These are phyloP conservation scores for Nannospalax galili DNA, from an alignment of 2,113 vertebrate genomes.

Conservation along the genomic window DNA sequence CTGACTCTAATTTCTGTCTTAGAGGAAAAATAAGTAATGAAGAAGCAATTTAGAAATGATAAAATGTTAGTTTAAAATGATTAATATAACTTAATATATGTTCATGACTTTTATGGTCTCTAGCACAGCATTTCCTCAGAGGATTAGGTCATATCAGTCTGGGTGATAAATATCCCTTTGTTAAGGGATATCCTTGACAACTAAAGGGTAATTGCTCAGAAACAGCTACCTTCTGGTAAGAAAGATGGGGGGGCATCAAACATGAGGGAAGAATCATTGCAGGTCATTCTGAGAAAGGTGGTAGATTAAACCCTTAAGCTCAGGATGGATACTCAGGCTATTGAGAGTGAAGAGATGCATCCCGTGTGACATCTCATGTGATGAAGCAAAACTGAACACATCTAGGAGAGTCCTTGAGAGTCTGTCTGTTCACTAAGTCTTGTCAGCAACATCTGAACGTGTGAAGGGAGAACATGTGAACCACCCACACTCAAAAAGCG, in stretches of 20 bases:
- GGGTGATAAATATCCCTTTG: not conserved
- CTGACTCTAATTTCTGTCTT: not conserved
- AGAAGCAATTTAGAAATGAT: not conserved
- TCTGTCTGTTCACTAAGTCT: not conserved
- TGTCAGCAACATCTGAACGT: constrained; percentile 14
- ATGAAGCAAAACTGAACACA: not conserved
- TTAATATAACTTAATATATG: not conserved
- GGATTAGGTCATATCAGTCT: not conserved
- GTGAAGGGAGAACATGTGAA: not conserved
- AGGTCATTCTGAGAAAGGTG: not conserved
- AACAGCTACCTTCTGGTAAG: constrained; percentile 15
- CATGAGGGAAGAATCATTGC: not conserved
- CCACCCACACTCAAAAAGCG: not conserved
- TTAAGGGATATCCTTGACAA: constrained; percentile 4
- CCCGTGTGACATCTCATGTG: not conserved
- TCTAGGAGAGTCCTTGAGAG: not conserved
- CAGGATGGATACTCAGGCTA: not conserved
- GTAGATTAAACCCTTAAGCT: not conserved
- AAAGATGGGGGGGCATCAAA: not conserved
- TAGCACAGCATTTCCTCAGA: not conserved
- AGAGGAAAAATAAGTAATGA: not conserved
- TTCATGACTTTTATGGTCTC: not conserved
- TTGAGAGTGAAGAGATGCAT: not conserved
- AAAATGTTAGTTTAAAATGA: constrained; percentile 15
- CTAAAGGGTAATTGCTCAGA: constrained; percentile 29